phyloP scores from a whole-genome alignment of 35 echinoderm and acorn worm genomes.

The Apostichopus japonicus region DNA sequence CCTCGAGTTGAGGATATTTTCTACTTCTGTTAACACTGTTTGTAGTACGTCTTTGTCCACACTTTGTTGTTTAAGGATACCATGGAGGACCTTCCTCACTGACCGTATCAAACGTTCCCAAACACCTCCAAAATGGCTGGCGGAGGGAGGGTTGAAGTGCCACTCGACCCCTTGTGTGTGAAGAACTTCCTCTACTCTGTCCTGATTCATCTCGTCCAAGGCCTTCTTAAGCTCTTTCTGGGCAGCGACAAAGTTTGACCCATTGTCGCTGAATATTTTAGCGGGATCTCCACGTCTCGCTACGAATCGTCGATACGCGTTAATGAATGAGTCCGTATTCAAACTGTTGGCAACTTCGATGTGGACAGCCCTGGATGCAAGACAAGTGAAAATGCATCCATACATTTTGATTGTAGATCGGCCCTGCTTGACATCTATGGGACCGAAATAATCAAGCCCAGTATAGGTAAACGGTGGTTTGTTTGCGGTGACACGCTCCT shows the following conservation, averaged over 20 bases:
- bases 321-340: slow-evolving; percentile 14
- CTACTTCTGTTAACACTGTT: slow-evolving; percentile 28
- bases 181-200: not conserved
- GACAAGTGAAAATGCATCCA: slow-evolving; percentile 52
- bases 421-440: slow-evolving; percentile 29
- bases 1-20: slow-evolving; percentile 11
- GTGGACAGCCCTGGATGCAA: not conserved
- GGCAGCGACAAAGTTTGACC: not conserved
- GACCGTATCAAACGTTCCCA: slow-evolving; percentile 61
- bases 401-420: slow-evolving; percentile 4
- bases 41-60: slow-evolving; percentile 36
- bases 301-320: slow-evolving; percentile 33
- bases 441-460: slow-evolving; percentile 46
- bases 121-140: slow-evolving; percentile 27
- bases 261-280: slow-evolving; percentile 51
- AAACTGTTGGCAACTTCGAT: not conserved
- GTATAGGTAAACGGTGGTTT: slow-evolving; percentile 27
- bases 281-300: slow-evolving; percentile 11
- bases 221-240: slow-evolving; percentile 31
- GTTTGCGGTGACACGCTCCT: not conserved
- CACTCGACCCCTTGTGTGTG: slow-evolving; percentile 11
- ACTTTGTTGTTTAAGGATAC: slow-evolving; percentile 38
- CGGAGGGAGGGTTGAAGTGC: slow-evolving; percentile 48
- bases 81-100: slow-evolving; percentile 1
- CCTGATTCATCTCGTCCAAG: slow-evolving; percentile 35